A percentile compares a stretch with the other conserved stretches of the same genome.
These are phyloP conservation scores for Istiophorus platypterus DNA, from an alignment of 2,113 vertebrate species.

Conservation along the genomic window DNA sequence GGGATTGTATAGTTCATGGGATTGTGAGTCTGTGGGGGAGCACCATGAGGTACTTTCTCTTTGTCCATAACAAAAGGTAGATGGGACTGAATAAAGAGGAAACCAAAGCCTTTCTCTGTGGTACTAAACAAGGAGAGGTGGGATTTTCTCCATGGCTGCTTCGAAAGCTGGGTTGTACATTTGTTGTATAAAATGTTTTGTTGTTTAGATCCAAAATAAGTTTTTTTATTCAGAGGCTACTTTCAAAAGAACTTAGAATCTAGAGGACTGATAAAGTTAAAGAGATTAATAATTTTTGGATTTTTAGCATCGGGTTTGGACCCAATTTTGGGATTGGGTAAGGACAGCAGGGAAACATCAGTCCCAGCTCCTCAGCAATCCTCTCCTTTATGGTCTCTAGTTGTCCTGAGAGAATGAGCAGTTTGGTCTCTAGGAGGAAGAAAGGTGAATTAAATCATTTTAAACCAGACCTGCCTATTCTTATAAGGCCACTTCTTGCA, in stretches of 20 bases:
- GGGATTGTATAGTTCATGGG: constrained; percentile 1
- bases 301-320: background rate
- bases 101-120: constrained; percentile 29
- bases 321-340: too few relatives aligned
- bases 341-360: background rate
- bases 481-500: background rate
- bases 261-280: background rate
- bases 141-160: constrained; percentile 16
- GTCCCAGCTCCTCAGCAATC: background rate
- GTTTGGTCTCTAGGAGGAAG: background rate
- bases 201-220: background rate
- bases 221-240: background rate
- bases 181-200: background rate
- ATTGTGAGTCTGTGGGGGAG: constrained; percentile 26
- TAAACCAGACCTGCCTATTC: background rate
- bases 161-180: background rate
- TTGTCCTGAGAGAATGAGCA: background rate
- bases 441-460: background rate
- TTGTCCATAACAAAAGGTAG: constrained; percentile 63
- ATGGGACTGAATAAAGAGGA: constrained; percentile 42
- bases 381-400: background rate
- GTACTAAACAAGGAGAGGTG: constrained; percentile 5
- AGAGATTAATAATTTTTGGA: background rate
- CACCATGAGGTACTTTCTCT: constrained; percentile 30
- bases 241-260: background rate